phyloP scores from a whole-genome alignment of 2,888 invertebrate species.

The Cheilosia variabilis region DNA sequence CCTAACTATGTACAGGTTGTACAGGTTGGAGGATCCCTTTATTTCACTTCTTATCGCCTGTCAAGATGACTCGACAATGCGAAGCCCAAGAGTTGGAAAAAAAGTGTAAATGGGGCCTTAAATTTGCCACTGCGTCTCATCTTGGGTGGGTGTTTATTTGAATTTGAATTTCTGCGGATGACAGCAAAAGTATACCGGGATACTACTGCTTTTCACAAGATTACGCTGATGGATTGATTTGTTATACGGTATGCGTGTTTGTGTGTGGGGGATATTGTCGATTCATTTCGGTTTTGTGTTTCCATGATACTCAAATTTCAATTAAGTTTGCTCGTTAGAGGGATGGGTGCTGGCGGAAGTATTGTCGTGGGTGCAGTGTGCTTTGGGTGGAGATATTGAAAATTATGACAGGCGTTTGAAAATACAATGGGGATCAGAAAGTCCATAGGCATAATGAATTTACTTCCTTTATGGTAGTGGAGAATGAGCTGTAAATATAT shows the following conservation, averaged over 20 bases:
- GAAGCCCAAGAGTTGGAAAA: constrained; percentile 11
- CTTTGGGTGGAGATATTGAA: constrained; percentile 22
- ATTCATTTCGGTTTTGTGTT: constrained; percentile 42
- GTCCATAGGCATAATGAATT: background rate
- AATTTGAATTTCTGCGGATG: constrained; percentile 53
- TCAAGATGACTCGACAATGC: constrained; percentile 21
- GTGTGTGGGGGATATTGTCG: constrained; percentile 4
- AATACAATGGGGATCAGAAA: background rate
- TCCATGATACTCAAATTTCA: constrained; percentile 28
- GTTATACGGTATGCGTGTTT: constrained; percentile 16
- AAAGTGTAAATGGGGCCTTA: constrained; percentile 49
- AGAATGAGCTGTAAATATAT: too few relatives aligned
- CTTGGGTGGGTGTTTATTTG: constrained; percentile 37
- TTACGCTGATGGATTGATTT: constrained; percentile 57
- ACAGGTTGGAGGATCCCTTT: constrained; percentile 20
- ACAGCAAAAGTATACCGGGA: constrained; percentile 15
- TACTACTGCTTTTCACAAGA: constrained; percentile 28
- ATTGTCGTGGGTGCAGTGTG: too few relatives aligned
- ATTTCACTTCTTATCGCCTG: constrained; percentile 50
- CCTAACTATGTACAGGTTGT: background rate
- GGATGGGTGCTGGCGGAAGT: background rate
- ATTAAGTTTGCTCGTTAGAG: constrained; percentile 12
- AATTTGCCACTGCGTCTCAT: constrained; percentile 11
- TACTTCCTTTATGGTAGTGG: background rate
- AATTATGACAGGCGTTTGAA: constrained; percentile 19